Evolutionary conservation across 2,113 vertebrate genomes (phyloP), one percentile per base, ranked within the genome.

Genomic region (Phrynosoma platyrhinos): DNA sequence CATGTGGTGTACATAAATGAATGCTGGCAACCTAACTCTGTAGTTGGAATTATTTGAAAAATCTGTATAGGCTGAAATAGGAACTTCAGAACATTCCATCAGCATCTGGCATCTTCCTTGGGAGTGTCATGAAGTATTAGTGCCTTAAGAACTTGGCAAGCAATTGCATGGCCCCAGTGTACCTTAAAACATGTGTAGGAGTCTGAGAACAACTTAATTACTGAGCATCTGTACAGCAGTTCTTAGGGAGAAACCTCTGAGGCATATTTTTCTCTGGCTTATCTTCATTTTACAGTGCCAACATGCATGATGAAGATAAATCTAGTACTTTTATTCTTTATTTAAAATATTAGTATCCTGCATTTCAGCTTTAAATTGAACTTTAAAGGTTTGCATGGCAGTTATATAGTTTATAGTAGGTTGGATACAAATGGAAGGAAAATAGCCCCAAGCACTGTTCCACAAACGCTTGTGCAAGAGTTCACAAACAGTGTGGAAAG

Each of bases 81-180:
- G 93, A 95, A 92, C 94, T 94, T 96, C 89, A 90, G 88, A 93
- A 92, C 79, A 78, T 83, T 90, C 40, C 79, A 83, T 91, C 40
- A 55, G 94, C 93, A 94, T 95, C 92, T 96, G 94, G 92, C 91
- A 92, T 88, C 89, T 93, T 92, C 91, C 93, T 94, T 94, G 83
- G 88, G 93, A 93, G 94, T 91, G 91, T 88, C 90, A 87, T 93
- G 93, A 94, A 92, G 91, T 88, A 79, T 94, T 94, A 91, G 91
- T 92, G n/a, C 93, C 90, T 92, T 90, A 90, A 92, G 93, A 92
- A 92, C 91, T 94, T 94, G 93, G 91, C 93, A 95, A 88, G 91
- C 86, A 32, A 20, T 52, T 93, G 68, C 84, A 7, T 20, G 62
- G 90, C 84, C 69, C 77, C 75, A 83, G 86, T 66, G 82, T 93